Conservation (phyloP, 2,113 vertebrate genomes). For the Nothobranchius furzeri region DNA sequence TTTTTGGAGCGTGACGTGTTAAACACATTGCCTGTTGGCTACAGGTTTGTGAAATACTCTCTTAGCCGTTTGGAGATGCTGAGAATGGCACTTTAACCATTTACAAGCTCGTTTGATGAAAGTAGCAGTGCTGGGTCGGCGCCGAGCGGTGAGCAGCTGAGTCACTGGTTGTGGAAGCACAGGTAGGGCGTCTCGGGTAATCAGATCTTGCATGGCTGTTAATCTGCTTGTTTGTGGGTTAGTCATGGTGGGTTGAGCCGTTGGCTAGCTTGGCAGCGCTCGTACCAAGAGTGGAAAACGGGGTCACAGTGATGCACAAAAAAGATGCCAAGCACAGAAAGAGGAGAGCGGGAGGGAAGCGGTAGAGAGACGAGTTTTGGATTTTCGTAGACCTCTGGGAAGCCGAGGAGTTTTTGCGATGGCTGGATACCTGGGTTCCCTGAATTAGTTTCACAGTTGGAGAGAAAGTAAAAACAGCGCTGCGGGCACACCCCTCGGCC, state of each 20-base stretch:
- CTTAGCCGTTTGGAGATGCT: constrained; percentile 54
- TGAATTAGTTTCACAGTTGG: constrained; percentile 72
- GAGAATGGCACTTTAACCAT: constrained; percentile 64
- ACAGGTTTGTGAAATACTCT: constrained; percentile 66
- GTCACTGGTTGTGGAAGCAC: constrained; percentile 47
- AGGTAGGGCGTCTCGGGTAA: constrained; percentile 48
- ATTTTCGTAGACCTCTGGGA: constrained; percentile 56
- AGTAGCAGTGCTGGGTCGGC: constrained; percentile 28
- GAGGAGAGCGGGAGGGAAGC: constrained; percentile 4
- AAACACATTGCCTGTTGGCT: constrained; percentile 75
- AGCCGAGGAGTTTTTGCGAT: constrained; percentile 48
- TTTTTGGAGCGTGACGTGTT: constrained; percentile 77
- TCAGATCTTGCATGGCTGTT: constrained; percentile 55
- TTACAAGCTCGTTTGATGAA: constrained; percentile 25
- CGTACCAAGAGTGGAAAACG: constrained; percentile 39
- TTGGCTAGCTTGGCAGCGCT: constrained; percentile 42
- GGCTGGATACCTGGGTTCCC: constrained; percentile 71
- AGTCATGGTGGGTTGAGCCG: constrained; percentile 51
- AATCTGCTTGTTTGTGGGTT: constrained; percentile 68
- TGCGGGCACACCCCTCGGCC: constrained; percentile 54
- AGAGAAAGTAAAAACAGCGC: constrained; percentile 62
- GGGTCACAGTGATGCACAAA: constrained; percentile 53
- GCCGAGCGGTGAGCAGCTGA: constrained; percentile 21
- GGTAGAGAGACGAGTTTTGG: constrained; percentile 35
- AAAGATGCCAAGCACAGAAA: constrained; percentile 33